Base-by-base conservation (phyloP, 2,113 vertebrate genomes). In the Lipophrys pholis region DNA sequence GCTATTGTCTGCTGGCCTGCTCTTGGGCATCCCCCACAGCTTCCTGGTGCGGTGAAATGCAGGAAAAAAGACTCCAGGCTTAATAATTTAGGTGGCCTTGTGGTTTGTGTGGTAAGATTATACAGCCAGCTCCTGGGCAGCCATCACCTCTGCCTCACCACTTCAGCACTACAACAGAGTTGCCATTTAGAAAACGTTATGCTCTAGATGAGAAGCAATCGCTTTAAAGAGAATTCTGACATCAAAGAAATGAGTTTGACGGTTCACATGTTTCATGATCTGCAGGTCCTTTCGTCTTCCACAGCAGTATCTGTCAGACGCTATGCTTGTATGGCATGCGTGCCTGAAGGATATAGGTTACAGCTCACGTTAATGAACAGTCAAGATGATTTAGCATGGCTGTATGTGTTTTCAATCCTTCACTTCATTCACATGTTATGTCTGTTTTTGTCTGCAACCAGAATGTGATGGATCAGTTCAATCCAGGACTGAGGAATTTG, bases 401-500 rank as follows among this genome's bases (percentile, higher is more conserved):
- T 10, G 16, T 17, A 8, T 21, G 39, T 43, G 1, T 30, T 60
- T 39, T 46, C 8, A 42, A 7, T 36, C 16, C 14, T 73, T 43
- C 9, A 7, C 7, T 30, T 30, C 21, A 30, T 30, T 30, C 21
- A 30, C 21, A 30, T 30, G 21, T 30, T 30, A 30, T 30, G 21
- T 30, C 21, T 10, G 7, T 10, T 76, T 55, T 16, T 56, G 16
- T 74, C 53, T 73, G 16, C n/a, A 52, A 43, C 48, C 87, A 99
- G 98, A 98, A 96, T 95, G 97, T 99, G 78, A 96, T 99, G 97
- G 98, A 99, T 69, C 97, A 99, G 78, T 99, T 99, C 94, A 99
- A 99, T 88, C 98, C 98, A 0, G 97, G 98, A 11, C 93, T 99
- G 80, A 95, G 96, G 79, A 99, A 98, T 83, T 94, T 99, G 84